Evolutionary conservation across 2,797 vertebrate species (phyloP).

Genomic region (Microctenopoma lineatum): DNA sequence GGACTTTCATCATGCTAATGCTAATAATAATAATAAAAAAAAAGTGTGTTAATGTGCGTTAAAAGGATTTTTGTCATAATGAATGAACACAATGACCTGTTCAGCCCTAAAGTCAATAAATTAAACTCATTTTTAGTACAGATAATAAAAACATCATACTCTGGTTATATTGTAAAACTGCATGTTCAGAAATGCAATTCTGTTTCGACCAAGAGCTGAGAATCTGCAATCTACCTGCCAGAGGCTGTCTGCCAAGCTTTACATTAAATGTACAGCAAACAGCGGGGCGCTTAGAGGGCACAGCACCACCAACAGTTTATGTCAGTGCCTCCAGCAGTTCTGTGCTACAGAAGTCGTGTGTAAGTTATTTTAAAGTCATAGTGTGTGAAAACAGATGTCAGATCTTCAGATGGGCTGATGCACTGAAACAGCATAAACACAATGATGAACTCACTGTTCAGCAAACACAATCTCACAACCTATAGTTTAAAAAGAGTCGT

Average conservation of each 20-base stretch:
- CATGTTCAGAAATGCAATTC: not conserved
- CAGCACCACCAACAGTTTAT: not conserved
- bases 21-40: too few relatives aligned
- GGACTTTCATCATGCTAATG: too few relatives aligned
- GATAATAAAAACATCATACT: not conserved
- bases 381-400: not conserved
- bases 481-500: not conserved
- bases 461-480: not conserved
- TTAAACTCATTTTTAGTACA: not conserved
- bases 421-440: not conserved
- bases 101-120: too few relatives aligned
- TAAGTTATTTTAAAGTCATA: not conserved
- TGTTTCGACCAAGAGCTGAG: not conserved
- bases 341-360: not conserved
- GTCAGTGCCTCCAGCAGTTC: not conserved
- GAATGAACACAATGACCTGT: too few relatives aligned
- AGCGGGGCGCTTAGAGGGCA: not conserved
- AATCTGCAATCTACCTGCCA: conserved; percentile 8
- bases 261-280: conserved; percentile 13
- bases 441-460: not conserved
- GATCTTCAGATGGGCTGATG: accelerated
- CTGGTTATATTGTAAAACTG: not conserved
- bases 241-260: conserved; percentile 1
- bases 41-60: too few relatives aligned
- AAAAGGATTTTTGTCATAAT: too few relatives aligned